Evolutionary conservation across 2,113 vertebrate species (phyloP), one percentile per base, ranked within the genome.

Genomic region (Cryptomyrus ogoouensis): DNA sequence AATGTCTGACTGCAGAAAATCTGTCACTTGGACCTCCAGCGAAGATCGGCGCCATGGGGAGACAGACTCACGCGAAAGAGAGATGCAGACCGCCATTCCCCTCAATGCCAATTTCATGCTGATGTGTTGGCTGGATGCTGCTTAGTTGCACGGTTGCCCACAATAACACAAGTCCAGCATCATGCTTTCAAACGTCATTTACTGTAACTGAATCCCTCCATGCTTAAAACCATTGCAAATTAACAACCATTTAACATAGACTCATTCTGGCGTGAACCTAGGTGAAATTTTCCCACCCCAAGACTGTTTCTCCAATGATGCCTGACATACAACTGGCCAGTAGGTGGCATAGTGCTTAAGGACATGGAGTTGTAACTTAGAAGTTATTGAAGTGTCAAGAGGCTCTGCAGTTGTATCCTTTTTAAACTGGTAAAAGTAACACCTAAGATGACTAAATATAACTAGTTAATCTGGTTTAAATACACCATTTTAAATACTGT

Each of bases 121-220:
- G 39, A 6, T 27, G 9, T 46, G 7, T 13, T 58, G 27, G 87
- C 17, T 24, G 77, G 19, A 39, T 13, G 52, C 42, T 24, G 35
- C 35, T 58, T 17, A 89, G 83, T 19, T 83, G 21, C 19, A 56
- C 12, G 17, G 50, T 46, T 85, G 10, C 10, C 27, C 5, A 1
- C 24, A 74, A 9, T 58, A 49, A 88, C 19, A 50, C 42, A 24
- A 87, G 2, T 39, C 58, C 31, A 88, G 6, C 35, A 58, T 62
- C 39, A 27, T 21, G 44, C 90, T 90, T 83, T 92, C 90, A 91
- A 87, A 90, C 80, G 39, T 85, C 89, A 91, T 91, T 92, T 74
- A 92, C 85, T 17, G 10, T 19, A 53, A 52, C 84, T 24, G 31
- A 44, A 83, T 58, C 89, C 46, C 87, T 77, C 1, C 13, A 89